phyloP scores from a whole-genome alignment of 2,888 invertebrate species.

The Synergus laeviventris region DNA sequence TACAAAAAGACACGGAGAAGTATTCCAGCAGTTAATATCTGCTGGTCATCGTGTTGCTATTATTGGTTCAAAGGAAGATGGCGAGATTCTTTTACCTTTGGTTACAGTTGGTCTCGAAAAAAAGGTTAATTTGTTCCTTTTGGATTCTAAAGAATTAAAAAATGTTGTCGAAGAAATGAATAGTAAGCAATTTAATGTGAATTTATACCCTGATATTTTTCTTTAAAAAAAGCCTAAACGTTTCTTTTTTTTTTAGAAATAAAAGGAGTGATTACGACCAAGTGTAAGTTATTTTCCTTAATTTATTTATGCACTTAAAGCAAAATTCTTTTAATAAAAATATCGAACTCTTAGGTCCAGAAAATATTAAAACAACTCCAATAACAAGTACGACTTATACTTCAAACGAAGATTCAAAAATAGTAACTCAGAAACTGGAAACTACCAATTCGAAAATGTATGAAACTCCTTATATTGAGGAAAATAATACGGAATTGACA shows the following conservation, averaged over 20 bases:
- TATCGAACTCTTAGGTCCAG: not conserved
- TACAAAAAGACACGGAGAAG: slow-evolving; percentile 47
- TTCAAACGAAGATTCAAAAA: not conserved
- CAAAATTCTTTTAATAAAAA: not conserved
- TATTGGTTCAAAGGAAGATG: slow-evolving; percentile 56
- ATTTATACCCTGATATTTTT: not conserved
- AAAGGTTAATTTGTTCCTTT: slow-evolving; percentile 57
- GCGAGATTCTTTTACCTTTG: slow-evolving; percentile 52
- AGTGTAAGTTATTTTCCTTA: slow-evolving; percentile 18
- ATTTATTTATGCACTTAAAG: not conserved
- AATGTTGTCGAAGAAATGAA: slow-evolving; percentile 51
- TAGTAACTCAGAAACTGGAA: not conserved
- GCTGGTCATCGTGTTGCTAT: slow-evolving; percentile 56
- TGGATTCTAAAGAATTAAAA: slow-evolving; percentile 51
- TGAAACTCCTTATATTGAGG: not conserved
- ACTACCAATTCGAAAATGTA: not conserved
- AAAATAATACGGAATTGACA: not conserved
- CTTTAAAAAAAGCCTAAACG: not conserved
- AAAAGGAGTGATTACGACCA: not conserved
- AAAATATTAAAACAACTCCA: not conserved
- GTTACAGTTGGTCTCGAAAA: slow-evolving; percentile 58
- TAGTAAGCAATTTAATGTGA: slow-evolving; percentile 46
- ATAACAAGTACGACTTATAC: not conserved
- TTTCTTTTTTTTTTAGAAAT: slow-evolving; percentile 31
- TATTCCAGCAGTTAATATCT: slow-evolving; percentile 54